A percentile compares a stretch with the other conserved stretches of the same genome.
phyloP scores from a whole-genome alignment of 1,140 invertebrate species.

The Drosophila takahashii region DNA sequence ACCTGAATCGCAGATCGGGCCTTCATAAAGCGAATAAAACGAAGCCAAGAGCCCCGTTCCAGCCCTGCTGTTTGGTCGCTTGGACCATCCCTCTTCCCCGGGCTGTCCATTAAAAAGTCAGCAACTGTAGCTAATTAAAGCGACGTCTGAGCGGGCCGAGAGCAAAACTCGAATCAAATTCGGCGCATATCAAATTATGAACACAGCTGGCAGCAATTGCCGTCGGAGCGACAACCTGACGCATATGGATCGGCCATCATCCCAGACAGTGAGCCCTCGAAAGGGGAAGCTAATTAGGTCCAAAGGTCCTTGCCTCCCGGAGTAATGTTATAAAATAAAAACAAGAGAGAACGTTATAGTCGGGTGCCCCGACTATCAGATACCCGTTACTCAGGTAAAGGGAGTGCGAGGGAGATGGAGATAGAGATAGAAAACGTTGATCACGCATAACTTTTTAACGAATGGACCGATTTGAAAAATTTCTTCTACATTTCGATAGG shows the following conservation, averaged over 20 bases:
- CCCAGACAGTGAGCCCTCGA: conserved; percentile 11
- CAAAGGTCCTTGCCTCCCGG: background rate
- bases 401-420: too few species aligned
- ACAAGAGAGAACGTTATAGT: too few species aligned
- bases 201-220: conserved; percentile 79
- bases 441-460: too few species aligned
- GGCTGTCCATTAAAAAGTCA: conserved; percentile 78
- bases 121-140: conserved; percentile 79
- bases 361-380: too few species aligned
- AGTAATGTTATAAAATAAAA: conserved; percentile 5
- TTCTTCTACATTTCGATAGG: too few species aligned
- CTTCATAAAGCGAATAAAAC: conserved; percentile 19
- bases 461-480: too few species aligned
- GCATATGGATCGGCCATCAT: conserved; percentile 56
- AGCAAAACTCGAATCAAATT: conserved; percentile 78
- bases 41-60: conserved; percentile 9
- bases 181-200: conserved; percentile 79
- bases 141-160: conserved; percentile 47
- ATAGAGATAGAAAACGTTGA: too few species aligned
- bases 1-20: conserved; percentile 23
- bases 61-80: background rate
- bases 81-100: conserved; percentile 20
- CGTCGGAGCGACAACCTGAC: conserved; percentile 59
- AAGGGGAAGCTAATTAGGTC: conserved; percentile 4
- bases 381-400: too few species aligned